Evolutionary conservation across 2,888 invertebrate genomes (phyloP).

Genomic region (Tenodera sinensis): DNA sequence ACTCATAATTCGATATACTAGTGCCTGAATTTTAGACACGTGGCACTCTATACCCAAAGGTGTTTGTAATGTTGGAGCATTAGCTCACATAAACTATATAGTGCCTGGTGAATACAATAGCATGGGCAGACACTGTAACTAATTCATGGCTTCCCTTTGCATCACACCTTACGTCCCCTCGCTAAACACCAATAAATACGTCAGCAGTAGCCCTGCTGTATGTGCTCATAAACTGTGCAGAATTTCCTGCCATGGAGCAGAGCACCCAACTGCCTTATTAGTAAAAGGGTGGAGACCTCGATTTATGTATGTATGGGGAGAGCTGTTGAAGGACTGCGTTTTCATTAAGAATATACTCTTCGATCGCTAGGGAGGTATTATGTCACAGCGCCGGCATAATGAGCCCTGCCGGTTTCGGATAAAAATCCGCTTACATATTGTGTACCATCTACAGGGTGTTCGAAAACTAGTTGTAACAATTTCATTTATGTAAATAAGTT

Average conservation of each 20-base stretch:
- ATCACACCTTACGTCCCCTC: not conserved
- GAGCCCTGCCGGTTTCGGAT: not conserved
- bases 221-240: not conserved
- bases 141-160: not conserved
- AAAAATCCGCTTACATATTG: no score
- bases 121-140: constrained; percentile 11
- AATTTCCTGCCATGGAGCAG: not conserved
- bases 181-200: not conserved
- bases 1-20: no score
- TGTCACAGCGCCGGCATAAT: not conserved
- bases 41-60: not conserved
- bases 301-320: not conserved
- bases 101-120: not conserved
- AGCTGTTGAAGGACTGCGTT: not conserved
- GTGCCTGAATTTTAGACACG: not conserved
- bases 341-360: not conserved
- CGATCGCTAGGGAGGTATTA: not conserved
- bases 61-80: not conserved
- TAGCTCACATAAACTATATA: not conserved
- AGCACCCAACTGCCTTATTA: not conserved
- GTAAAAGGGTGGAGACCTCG: not conserved
- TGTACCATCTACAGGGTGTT: no score
- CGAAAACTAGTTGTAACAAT: no score
- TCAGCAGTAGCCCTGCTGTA: not conserved
- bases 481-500: no score